These are phyloP conservation scores for Diploptera punctata DNA, from an alignment of 2,888 invertebrate genomes.

Conservation along the genomic window DNA sequence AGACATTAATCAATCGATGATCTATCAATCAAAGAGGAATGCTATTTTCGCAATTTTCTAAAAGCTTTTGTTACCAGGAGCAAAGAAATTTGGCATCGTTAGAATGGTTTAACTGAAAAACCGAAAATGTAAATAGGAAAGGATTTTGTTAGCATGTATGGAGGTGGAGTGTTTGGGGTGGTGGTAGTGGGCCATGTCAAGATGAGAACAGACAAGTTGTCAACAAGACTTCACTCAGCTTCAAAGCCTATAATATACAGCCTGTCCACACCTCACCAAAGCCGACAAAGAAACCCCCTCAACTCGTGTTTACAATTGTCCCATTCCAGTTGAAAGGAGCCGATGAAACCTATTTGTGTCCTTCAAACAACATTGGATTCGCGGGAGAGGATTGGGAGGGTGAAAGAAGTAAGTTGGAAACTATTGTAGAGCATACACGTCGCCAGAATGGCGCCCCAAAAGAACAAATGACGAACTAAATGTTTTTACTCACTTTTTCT, in stretches of 20 bases:
- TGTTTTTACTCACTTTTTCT: neutral
- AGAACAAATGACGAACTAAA: conserved; percentile 29
- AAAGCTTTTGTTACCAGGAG: no score
- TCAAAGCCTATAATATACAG: conserved; percentile 36
- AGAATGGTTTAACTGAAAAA: no score
- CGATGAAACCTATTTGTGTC: conserved; percentile 2
- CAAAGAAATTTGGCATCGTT: no score
- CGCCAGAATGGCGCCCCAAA: conserved; percentile 33
- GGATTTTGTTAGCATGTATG: no score
- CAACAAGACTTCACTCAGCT: conserved; percentile 34
- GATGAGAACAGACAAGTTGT: conserved; percentile 29
- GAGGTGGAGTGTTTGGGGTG: neutral
- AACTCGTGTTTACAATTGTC: conserved; percentile 38
- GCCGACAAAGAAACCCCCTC: conserved; percentile 33
- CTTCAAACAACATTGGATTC: neutral
- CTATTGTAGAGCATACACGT: conserved; percentile 14
- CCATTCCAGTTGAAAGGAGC: conserved; percentile 19
- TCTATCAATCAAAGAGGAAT: no score
- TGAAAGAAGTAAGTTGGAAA: conserved; percentile 1
- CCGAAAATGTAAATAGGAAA: no score
- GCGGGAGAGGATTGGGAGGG: neutral
- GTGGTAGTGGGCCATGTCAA: conserved; percentile 21
- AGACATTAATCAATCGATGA: no score
- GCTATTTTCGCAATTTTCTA: no score
- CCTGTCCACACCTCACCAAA: conserved; percentile 35